These are phyloP conservation scores for Drosophila neotestacea DNA, from an alignment of 2,888 invertebrate species.

Conservation along the genomic window DNA sequence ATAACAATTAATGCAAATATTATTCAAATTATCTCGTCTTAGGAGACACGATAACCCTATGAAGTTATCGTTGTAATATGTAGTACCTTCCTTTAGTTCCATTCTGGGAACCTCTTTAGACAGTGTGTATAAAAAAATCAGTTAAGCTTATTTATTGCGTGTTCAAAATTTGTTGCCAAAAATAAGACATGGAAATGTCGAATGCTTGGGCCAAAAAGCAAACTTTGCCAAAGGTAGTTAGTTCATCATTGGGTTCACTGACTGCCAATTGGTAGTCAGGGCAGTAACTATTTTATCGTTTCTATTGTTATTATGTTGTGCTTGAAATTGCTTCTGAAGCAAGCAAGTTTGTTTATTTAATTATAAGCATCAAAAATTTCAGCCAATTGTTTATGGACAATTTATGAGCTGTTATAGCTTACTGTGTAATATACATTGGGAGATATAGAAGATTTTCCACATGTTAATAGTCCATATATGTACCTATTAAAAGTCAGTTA, in stretches of 20 bases:
- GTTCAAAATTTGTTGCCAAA: slow-evolving; percentile 71
- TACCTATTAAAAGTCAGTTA: too few relatives aligned
- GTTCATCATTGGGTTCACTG: slow-evolving; percentile 46
- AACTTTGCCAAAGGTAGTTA: slow-evolving; percentile 22
- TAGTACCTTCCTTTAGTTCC: slow-evolving; percentile 17
- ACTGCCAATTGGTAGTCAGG: slow-evolving; percentile 44
- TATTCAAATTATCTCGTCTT: slow-evolving; percentile 64
- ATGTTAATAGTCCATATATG: not conserved
- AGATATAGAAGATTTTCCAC: slow-evolving; percentile 18
- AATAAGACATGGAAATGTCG: slow-evolving; percentile 48
- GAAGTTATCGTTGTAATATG: slow-evolving; percentile 14
- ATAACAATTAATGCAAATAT: slow-evolving; percentile 77
- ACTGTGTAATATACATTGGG: slow-evolving; percentile 8
- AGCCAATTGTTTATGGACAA: slow-evolving; percentile 8
- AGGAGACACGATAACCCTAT: slow-evolving; percentile 39
- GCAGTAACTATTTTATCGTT: slow-evolving; percentile 22
- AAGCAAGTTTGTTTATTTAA: slow-evolving; percentile 15
- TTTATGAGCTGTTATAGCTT: slow-evolving; percentile 15
- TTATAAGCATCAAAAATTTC: slow-evolving; percentile 10
- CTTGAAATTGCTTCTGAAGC: slow-evolving; percentile 14
- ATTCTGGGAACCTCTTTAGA: slow-evolving; percentile 16
- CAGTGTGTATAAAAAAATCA: slow-evolving; percentile 36
- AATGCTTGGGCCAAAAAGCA: slow-evolving; percentile 6
- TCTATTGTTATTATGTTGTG: slow-evolving; percentile 33
- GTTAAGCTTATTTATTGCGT: slow-evolving; percentile 69